These are phyloP conservation scores for Phylloscopus collybita DNA, from an alignment of 2,797 vertebrate species.

Conservation along the genomic window DNA sequence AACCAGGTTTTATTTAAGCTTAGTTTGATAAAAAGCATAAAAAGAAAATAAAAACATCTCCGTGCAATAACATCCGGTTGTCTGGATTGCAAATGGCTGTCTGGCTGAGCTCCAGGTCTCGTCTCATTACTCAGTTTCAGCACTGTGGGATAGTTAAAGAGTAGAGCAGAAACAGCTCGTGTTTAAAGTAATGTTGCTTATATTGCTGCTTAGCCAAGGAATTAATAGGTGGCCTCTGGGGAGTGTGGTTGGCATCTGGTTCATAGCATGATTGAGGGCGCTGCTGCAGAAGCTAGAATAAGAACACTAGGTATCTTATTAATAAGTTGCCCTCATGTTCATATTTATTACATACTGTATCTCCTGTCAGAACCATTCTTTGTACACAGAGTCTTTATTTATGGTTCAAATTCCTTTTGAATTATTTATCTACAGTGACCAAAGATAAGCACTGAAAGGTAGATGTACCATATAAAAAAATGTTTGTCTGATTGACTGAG, in stretches of 20 bases:
- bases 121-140: neutral
- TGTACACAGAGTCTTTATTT: conserved; percentile 18
- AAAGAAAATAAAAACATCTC: neutral
- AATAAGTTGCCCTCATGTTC: neutral
- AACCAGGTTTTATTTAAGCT: neutral
- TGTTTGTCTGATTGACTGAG: neutral
- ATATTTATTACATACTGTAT: neutral
- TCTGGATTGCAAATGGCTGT: neutral
- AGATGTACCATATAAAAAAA: neutral
- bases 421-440: neutral
- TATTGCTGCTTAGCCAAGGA: conserved; percentile 44
- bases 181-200: conserved; percentile 31
- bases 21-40: neutral
- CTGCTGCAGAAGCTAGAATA: neutral
- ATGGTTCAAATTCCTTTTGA: neutral
- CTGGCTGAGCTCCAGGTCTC: neutral
- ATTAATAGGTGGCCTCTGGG: conserved; percentile 11
- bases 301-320: neutral
- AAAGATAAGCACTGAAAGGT: neutral
- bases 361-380: neutral
- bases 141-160: neutral
- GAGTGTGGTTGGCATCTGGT: neutral
- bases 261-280: neutral
- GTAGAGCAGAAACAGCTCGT: neutral
- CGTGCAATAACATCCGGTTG: neutral